A percentile compares a stretch with the other conserved stretches of the same genome.
phyloP scores from a whole-genome alignment of 2,888 invertebrate genomes.

The Caenorhabditis wallacei region DNA sequence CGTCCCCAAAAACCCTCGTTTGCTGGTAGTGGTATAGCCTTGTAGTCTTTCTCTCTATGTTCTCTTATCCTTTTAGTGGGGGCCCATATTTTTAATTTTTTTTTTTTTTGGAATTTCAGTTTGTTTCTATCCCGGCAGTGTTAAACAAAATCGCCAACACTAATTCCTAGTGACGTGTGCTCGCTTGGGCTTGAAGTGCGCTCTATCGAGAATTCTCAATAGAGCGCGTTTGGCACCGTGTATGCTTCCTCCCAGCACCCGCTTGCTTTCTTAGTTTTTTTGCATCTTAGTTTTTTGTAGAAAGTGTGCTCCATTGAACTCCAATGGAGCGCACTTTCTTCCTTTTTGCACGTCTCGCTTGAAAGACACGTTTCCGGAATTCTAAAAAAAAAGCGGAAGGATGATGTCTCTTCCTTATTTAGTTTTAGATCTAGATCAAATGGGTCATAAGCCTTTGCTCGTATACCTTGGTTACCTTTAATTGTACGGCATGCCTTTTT shows the following conservation, averaged over 20 bases:
- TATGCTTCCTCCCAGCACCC: conserved; percentile 3
- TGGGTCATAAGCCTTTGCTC: too few relatives aligned
- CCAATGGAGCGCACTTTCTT: too few relatives aligned
- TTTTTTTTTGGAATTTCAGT: background rate
- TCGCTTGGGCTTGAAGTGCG: conserved; percentile 6
- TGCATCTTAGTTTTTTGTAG: background rate
- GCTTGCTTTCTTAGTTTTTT: background rate
- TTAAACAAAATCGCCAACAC: background rate
- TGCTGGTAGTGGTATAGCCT: conserved; percentile 47
- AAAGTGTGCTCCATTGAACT: background rate
- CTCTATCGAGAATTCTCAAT: background rate
- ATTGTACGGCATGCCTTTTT: too few relatives aligned
- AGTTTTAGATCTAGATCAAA: too few relatives aligned
- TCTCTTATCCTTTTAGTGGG: background rate
- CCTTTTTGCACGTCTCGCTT: too few relatives aligned
- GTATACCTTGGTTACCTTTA: too few relatives aligned
- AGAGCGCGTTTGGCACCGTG: background rate
- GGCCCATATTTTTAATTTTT: background rate
- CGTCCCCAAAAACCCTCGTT: conserved; percentile 44
- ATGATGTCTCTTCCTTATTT: too few relatives aligned
- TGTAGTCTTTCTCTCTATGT: conserved; percentile 34
- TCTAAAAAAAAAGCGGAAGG: too few relatives aligned
- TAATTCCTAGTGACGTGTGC: conserved; percentile 53
- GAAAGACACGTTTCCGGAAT: too few relatives aligned
- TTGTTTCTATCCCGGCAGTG: background rate